Evolutionary conservation across 1,140 invertebrate species (phyloP), one percentile per base, ranked within the genome.

Genomic region (Drosophila micromelanica): DNA sequence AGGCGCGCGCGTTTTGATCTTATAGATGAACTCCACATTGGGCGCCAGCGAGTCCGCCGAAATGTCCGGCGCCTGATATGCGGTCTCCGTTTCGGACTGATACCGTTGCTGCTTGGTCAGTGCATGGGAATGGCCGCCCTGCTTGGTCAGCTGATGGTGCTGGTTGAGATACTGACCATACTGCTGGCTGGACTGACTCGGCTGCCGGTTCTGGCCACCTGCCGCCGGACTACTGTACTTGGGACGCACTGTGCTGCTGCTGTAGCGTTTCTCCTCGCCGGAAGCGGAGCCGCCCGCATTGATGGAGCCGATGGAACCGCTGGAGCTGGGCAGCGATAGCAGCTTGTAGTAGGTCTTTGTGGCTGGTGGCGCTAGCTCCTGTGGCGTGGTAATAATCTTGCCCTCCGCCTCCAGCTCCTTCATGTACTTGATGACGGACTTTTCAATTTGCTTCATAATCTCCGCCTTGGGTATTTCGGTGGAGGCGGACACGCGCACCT

Each of bases 381-480:
- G 84, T 1, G 85, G 80, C 1, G 90, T 78, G 17, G 91, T 79
- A 1, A 91, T 61, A 1, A 92, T 90, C 27, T 92, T 92, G 11
- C 91, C 91, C 60, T 91, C 91, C 0, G 87, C 82, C 54, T 92
- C 90, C 38, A 92, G 61, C 17, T 91, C 89, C n/a, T 91, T 91
- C 89, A 92, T 92, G 35, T 92, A 92, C 46, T 91, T 91, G 40
- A 91, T 89, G 0, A 92, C 91, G 0, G 90, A 91, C 52, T 92
- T 81, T 32, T 92, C 91, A 30, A 92, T 92, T 45, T 92, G 90
- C 17, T 92, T 92, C 79, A 92, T 89, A 5, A 92, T 91, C 59
- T 92, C 91, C 6, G 90, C 84, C 46, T 91, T 92, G n/a, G 91
- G 91, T 60, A 91, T 91, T 38, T 91, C 90, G 0, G 90, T 91